Evolutionary conservation across 2,888 invertebrate species (phyloP).

Genomic region (Drosophila siamana): DNA sequence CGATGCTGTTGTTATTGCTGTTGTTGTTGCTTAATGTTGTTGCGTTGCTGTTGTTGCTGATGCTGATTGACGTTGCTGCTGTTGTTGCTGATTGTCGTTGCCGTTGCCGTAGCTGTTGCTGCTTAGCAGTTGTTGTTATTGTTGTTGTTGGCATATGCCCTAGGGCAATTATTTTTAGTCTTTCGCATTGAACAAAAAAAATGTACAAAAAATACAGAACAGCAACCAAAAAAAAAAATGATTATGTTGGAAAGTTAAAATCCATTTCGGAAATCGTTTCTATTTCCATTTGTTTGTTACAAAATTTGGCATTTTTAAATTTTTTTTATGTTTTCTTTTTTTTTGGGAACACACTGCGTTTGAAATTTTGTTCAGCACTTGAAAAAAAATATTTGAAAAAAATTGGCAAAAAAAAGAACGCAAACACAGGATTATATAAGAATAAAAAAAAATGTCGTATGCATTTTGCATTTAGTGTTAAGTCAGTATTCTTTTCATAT

Average conservation of each 20-base stretch:
- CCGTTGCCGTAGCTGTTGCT: constrained; percentile 11
- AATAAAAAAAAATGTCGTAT: constrained; percentile 12
- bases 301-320: not conserved
- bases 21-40: constrained; percentile 33
- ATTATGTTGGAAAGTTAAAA: constrained; percentile 18
- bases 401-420: constrained; percentile 32
- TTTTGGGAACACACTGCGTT: constrained; percentile 29
- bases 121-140: constrained; percentile 1
- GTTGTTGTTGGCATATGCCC: constrained; percentile 42
- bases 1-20: constrained; percentile 34
- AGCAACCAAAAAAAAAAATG: constrained; percentile 26
- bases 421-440: constrained; percentile 63
- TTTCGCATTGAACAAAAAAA: constrained; percentile 50
- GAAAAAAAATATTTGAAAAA: constrained; percentile 74
- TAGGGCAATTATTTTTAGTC: constrained; percentile 69
- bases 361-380: constrained; percentile 51
- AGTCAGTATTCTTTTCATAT: constrained; percentile 8
- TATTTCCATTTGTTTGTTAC: constrained; percentile 4
- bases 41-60: constrained; percentile 34
- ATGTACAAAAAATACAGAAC: constrained; percentile 40
- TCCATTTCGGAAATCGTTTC: constrained; percentile 32
- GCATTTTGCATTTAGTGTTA: constrained; percentile 18
- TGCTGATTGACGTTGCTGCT: constrained; percentile 37
- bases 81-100: constrained; percentile 29
- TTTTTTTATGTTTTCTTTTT: not conserved